A percentile compares a stretch with the other conserved stretches of the same genome.
Evolutionary conservation across 1,140 invertebrate genomes (phyloP).

Genomic region (Lepeophtheirus salmonis): DNA sequence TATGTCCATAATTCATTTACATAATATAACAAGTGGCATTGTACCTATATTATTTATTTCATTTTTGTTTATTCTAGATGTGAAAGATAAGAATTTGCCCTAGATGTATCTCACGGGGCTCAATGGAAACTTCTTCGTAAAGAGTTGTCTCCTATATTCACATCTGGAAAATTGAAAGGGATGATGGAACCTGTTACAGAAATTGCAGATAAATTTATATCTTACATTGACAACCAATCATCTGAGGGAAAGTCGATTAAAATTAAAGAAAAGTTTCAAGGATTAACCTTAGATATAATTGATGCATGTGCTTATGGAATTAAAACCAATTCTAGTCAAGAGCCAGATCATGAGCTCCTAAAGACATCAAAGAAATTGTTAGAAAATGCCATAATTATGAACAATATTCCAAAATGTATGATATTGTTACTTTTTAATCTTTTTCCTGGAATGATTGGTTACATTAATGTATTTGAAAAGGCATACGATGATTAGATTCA

Average conservation of each 20-base stretch:
- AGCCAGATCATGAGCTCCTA: background rate
- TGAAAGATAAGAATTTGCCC: background rate
- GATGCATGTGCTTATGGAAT: background rate
- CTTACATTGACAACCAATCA: background rate
- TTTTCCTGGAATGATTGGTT: background rate
- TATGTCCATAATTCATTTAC: too few relatives aligned
- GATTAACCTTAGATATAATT: conserved; percentile 11
- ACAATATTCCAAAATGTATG: background rate
- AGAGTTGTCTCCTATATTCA: conserved; percentile 10
- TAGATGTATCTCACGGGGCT: conserved; percentile 5
- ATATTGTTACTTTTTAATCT: background rate
- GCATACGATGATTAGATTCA: background rate
- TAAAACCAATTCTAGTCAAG: background rate
- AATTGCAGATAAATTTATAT: conserved; percentile 1
- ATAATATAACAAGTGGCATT: too few relatives aligned
- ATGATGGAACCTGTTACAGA: conserved; percentile 7
- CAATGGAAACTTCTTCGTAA: conserved; percentile 5
- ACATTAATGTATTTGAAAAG: background rate
- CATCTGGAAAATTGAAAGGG: conserved; percentile 17
- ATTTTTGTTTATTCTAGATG: background rate
- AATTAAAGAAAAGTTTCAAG: conserved; percentile 1
- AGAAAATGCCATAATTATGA: background rate
- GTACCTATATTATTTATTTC: too few relatives aligned
- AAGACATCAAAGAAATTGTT: background rate
- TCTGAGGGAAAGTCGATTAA: background rate